Evolutionary conservation across 2,113 vertebrate genomes (phyloP).

Genomic region (Nothobranchius furzeri): DNA sequence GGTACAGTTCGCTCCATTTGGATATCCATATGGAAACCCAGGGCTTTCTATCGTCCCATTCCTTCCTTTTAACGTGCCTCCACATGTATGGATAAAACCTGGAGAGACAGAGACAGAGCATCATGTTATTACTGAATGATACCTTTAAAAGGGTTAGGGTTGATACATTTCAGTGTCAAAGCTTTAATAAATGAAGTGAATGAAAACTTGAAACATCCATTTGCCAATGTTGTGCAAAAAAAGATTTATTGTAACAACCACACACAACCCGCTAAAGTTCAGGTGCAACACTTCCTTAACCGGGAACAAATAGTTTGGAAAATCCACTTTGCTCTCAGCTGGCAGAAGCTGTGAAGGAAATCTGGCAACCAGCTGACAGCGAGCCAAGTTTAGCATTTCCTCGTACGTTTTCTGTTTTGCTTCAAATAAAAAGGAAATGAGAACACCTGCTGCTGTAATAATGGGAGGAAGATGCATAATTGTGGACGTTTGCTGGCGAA

Average conservation of each 20-base stretch:
- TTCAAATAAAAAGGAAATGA: conserved; percentile 26
- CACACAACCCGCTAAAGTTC: conserved; percentile 15
- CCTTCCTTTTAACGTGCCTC: conserved; percentile 96
- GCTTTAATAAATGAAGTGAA: conserved; percentile 21
- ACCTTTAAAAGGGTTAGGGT: neutral
- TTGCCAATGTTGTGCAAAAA: conserved; percentile 5
- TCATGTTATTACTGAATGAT: conserved; percentile 18
- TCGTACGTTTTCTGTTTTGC: conserved; percentile 30
- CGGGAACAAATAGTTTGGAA: conserved; percentile 43
- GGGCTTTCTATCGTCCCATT: conserved; percentile 99
- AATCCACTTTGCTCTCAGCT: conserved; percentile 40
- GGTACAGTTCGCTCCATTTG: conserved; percentile 98
- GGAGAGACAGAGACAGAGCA: conserved; percentile 50
- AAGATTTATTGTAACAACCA: conserved; percentile 27
- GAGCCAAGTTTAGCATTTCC: conserved; percentile 29
- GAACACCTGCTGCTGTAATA: conserved; percentile 14
- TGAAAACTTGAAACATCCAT: conserved; percentile 15
- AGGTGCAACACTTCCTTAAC: conserved; percentile 32
- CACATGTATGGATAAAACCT: conserved; percentile 98
- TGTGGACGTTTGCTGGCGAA: conserved; percentile 6
- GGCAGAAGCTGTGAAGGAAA: conserved; percentile 34
- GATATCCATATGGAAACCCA: conserved; percentile 98
- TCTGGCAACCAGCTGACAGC: conserved; percentile 24
- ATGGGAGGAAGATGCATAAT: conserved; percentile 25
- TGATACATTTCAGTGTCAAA: conserved; percentile 14